These are phyloP conservation scores for Leptinotarsa tumamoca DNA, from an alignment of 2,888 invertebrate genomes.

Conservation along the genomic window DNA sequence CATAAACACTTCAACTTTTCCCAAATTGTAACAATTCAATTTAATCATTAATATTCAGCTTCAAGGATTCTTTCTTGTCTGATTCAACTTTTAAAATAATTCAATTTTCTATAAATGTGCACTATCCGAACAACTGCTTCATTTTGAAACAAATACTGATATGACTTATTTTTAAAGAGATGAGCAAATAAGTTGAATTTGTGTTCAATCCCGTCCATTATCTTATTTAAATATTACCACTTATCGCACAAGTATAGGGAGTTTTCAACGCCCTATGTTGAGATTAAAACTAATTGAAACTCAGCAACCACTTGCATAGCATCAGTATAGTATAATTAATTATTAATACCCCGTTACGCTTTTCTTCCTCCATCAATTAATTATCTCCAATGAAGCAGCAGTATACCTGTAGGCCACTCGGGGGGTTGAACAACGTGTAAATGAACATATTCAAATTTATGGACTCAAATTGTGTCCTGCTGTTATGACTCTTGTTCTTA, in stretches of 20 bases:
- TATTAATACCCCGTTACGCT: conserved; percentile 11
- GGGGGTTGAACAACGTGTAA: not conserved
- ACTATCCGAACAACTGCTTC: too few species aligned
- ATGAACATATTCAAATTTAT: conserved; percentile 23
- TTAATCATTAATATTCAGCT: too few species aligned
- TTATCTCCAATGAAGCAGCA: conserved; percentile 24
- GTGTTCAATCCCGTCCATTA: too few species aligned
- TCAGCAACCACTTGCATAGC: not conserved
- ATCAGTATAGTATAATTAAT: conserved; percentile 18
- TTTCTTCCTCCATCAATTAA: conserved; percentile 21
- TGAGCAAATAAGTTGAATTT: too few species aligned
- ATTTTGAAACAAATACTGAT: too few species aligned
- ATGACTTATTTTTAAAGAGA: too few species aligned
- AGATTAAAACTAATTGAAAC: conserved; percentile 25
- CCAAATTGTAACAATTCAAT: too few species aligned
- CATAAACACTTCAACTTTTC: too few species aligned
- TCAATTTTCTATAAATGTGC: too few species aligned
- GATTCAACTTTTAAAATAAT: too few species aligned
- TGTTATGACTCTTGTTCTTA: not conserved
- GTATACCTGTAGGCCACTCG: conserved; percentile 22
- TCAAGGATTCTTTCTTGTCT: too few species aligned
- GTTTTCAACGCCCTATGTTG: not conserved
- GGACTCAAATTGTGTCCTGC: conserved; percentile 8
- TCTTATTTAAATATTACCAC: too few species aligned
- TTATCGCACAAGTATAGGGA: not conserved